phyloP scores from a whole-genome alignment of 2,797 vertebrate species.

The Tangara arthus region DNA sequence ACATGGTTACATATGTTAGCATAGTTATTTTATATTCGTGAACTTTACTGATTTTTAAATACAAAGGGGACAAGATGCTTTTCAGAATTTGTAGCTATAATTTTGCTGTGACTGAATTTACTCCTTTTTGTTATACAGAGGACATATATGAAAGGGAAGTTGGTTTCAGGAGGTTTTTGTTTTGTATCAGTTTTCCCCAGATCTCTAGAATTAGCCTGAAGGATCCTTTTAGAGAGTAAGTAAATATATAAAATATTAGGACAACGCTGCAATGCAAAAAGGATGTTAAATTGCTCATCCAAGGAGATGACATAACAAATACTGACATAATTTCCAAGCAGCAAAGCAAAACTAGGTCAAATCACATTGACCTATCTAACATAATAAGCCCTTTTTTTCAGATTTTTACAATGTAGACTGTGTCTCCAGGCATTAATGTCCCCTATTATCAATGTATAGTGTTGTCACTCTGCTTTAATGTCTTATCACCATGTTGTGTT shows the following conservation, averaged over 20 bases:
- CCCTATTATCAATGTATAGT: constrained; percentile 68
- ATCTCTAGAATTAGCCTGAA: constrained; percentile 58
- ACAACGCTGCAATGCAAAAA: constrained; percentile 69
- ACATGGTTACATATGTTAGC: not conserved
- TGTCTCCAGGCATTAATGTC: constrained; percentile 74
- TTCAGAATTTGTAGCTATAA: constrained; percentile 5
- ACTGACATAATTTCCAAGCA: constrained; percentile 83
- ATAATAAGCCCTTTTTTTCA: constrained; percentile 80
- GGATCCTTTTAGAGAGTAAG: constrained; percentile 52
- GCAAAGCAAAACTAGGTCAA: constrained; percentile 91
- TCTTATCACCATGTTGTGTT: constrained; percentile 71
- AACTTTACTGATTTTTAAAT: not conserved
- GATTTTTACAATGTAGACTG: constrained; percentile 74
- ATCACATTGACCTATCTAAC: constrained; percentile 85
- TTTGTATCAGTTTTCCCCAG: not conserved
- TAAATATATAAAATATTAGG: constrained; percentile 67
- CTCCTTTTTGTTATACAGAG: not conserved
- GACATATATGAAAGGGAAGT: constrained; percentile 10
- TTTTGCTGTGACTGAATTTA: constrained; percentile 13
- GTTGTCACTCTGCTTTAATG: constrained; percentile 69
- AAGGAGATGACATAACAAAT: constrained; percentile 80
- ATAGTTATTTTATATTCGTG: not conserved
- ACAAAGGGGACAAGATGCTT: not conserved
- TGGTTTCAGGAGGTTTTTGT: not conserved
- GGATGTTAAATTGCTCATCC: constrained; percentile 76